Percentiles rank a stretch among this genome's conserved stretches.
Conservation (phyloP, 2,113 vertebrate genomes). For the Phyllostomus hastatus region DNA sequence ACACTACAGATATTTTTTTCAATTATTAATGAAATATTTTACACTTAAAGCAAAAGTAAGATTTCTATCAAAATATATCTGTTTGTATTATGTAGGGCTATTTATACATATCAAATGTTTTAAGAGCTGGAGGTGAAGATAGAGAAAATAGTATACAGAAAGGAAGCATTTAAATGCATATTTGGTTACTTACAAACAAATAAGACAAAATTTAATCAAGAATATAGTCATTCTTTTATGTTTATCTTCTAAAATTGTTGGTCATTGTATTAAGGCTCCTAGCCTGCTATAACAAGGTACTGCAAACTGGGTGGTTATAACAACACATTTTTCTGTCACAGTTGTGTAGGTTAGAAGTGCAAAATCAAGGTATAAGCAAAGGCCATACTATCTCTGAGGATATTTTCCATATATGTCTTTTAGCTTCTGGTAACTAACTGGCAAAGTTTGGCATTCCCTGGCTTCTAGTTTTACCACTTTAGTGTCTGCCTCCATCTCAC, state of each 20-base stretch:
- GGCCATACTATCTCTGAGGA: neutral
- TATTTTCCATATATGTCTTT: neutral
- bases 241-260: neutral
- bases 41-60: neutral
- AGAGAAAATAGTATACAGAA: neutral
- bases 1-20: neutral
- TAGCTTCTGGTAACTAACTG: neutral
- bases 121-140: neutral
- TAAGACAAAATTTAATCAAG: neutral
- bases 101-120: neutral
- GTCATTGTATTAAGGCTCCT: neutral
- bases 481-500: neutral
- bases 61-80: neutral
- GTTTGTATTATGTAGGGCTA: fast-evolving
- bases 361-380: neutral
- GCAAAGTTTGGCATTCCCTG: neutral
- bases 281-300: neutral
- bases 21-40: neutral
- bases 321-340: neutral
- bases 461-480: neutral
- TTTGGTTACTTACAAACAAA: neutral
- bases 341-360: neutral
- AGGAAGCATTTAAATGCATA: neutral
- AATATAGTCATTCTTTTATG: neutral
- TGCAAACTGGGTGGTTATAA: neutral